These are phyloP conservation scores for Lanius collurio DNA, from an alignment of 2,113 vertebrate species.

Conservation along the genomic window DNA sequence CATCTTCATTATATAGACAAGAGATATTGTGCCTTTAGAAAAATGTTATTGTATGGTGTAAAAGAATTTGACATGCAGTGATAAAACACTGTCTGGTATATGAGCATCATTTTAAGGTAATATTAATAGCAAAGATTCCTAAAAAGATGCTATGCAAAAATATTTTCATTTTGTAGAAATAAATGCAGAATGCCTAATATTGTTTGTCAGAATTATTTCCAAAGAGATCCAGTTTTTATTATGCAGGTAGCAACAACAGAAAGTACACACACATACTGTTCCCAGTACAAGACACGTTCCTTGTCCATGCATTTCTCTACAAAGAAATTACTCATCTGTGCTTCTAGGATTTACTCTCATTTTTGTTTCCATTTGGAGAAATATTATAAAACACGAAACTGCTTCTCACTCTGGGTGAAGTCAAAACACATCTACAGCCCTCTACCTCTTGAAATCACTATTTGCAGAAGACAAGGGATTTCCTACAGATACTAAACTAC, in stretches of 20 bases:
- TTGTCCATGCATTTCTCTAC: background rate
- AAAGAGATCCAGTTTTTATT: background rate
- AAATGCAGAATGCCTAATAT: background rate
- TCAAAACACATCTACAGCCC: background rate
- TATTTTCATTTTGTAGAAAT: background rate
- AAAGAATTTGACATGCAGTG: background rate
- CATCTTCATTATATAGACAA: background rate
- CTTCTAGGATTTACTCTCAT: background rate
- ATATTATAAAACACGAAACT: background rate
- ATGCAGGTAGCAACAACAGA: background rate
- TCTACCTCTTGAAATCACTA: background rate
- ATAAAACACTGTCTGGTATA: background rate
- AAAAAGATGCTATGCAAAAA: background rate
- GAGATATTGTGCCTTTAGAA: background rate
- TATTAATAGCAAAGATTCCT: background rate
- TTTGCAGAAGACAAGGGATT: background rate
- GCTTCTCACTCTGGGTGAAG: background rate
- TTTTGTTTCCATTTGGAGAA: background rate
- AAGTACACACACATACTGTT: background rate
- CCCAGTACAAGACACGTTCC: background rate
- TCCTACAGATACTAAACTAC: background rate
- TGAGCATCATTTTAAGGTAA: background rate
- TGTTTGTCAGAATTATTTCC: background rate
- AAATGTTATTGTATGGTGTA: background rate
- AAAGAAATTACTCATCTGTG: background rate